phyloP scores from a whole-genome alignment of 35 echinoderm and acorn worm species.

The Acanthaster planci region DNA sequence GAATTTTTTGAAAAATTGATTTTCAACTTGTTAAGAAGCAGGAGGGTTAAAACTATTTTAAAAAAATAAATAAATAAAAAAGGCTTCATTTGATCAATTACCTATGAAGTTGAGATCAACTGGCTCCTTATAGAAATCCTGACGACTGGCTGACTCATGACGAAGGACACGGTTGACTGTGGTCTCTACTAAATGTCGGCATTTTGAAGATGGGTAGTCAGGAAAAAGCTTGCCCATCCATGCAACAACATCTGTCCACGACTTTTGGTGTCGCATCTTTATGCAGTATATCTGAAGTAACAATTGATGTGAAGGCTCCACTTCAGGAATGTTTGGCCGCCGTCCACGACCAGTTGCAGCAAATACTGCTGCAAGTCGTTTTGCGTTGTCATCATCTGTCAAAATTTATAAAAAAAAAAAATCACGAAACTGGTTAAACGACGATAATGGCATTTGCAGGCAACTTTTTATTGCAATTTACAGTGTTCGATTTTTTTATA shows the following conservation, averaged over 20 bases:
- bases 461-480: too few species aligned
- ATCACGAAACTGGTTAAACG: not conserved
- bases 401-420: not conserved
- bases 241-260: not conserved
- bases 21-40: too few species aligned
- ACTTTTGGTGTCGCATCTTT: not conserved
- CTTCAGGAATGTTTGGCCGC: not conserved
- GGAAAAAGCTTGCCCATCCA: constrained; percentile 25
- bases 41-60: too few species aligned
- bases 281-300: constrained; percentile 9
- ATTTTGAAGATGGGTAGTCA: constrained; percentile 6
- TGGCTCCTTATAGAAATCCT: not conserved
- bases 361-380: not conserved
- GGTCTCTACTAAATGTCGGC: not conserved
- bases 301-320: constrained; percentile 8
- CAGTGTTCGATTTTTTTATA: not conserved
- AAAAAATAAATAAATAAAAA: too few species aligned
- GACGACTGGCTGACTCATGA: not conserved
- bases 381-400: not conserved
- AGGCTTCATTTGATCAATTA: not conserved
- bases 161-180: not conserved
- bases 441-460: not conserved
- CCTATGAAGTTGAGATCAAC: constrained; percentile 35
- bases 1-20: too few species aligned
- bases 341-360: constrained; percentile 14